Conservation (phyloP, 2,888 invertebrate species). For the Emmelina monodactyla region DNA sequence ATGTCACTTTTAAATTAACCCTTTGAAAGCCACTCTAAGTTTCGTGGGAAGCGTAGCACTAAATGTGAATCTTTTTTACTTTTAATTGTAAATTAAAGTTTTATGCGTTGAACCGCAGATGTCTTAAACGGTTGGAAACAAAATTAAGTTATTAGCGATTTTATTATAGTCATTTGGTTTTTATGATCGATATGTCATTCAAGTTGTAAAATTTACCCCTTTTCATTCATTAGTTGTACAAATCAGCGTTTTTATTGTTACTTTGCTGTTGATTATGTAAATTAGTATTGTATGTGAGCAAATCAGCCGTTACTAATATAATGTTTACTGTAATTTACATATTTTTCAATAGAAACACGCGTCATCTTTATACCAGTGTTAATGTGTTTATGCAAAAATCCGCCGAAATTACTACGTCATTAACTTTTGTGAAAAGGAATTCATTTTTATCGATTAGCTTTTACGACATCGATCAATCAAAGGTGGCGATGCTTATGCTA, state of each 20-base stretch:
- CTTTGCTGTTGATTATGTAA: constrained; percentile 45
- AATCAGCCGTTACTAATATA: constrained; percentile 64
- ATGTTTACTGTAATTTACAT: constrained; percentile 59
- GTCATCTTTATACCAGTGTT: constrained; percentile 34
- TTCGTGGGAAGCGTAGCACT: constrained; percentile 34
- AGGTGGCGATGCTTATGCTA: constrained; percentile 36
- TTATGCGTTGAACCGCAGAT: constrained; percentile 32
- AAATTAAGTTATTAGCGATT: constrained; percentile 32
- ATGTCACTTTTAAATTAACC: constrained; percentile 49
- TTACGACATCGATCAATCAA: constrained; percentile 58
- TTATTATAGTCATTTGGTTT: constrained; percentile 33
- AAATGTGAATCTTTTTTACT: constrained; percentile 13
- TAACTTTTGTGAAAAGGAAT: constrained; percentile 29
- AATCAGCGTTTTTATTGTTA: constrained; percentile 25
- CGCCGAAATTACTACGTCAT: constrained; percentile 35
- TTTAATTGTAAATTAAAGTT: neutral
- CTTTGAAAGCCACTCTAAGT: constrained; percentile 28
- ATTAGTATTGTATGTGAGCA: constrained; percentile 45
- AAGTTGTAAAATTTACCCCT: constrained; percentile 50
- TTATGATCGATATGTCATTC: constrained; percentile 48
- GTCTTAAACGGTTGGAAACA: constrained; percentile 18
- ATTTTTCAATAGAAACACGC: constrained; percentile 48
- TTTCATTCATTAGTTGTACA: constrained; percentile 26
- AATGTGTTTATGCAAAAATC: constrained; percentile 29
- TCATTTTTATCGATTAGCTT: constrained; percentile 25